Evolutionary conservation across 2,797 vertebrate species (phyloP).

Genomic region (Bovichtus diacanthus): DNA sequence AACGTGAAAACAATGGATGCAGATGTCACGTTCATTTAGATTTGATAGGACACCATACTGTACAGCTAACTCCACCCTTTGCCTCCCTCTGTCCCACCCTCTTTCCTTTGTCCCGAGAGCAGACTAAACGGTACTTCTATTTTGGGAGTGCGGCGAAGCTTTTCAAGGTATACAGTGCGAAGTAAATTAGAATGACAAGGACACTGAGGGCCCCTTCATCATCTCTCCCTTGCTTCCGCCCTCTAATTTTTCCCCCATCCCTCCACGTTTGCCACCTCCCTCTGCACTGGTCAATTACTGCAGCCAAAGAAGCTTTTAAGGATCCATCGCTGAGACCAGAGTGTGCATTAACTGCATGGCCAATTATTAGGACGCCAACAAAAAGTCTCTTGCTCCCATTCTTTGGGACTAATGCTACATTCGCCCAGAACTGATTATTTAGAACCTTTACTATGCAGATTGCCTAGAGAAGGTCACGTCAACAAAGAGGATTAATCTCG

Average conservation of each 20-base stretch:
- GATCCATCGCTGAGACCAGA: conserved; percentile 45
- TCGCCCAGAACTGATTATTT: conserved; percentile 40
- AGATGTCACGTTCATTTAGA: conserved; percentile 52
- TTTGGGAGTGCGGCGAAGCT: conserved; percentile 50
- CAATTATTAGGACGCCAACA: conserved; percentile 55
- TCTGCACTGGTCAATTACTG: conserved; percentile 60
- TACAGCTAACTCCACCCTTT: conserved; percentile 25
- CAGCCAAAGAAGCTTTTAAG: conserved; percentile 64
- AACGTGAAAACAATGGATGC: conserved; percentile 44
- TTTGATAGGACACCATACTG: conserved; percentile 21
- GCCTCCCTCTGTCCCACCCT: conserved; percentile 21
- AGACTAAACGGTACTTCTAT: conserved; percentile 53
- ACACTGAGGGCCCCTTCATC: conserved; percentile 57
- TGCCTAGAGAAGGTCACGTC: conserved; percentile 52
- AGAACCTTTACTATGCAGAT: conserved; percentile 39
- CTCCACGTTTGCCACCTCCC: conserved; percentile 27
- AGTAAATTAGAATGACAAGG: conserved; percentile 81
- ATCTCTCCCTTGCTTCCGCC: conserved; percentile 22
- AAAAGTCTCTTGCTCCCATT: conserved; percentile 13
- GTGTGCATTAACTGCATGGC: conserved; percentile 35
- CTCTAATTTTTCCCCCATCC: conserved; percentile 16
- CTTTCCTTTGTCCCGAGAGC: conserved; percentile 38
- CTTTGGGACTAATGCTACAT: conserved; percentile 6
- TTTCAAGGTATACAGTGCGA: conserved; percentile 67
- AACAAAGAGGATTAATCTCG: conserved; percentile 36